These are phyloP conservation scores for Alfaro cultratus DNA, from an alignment of 2,797 vertebrate genomes.

Conservation along the genomic window DNA sequence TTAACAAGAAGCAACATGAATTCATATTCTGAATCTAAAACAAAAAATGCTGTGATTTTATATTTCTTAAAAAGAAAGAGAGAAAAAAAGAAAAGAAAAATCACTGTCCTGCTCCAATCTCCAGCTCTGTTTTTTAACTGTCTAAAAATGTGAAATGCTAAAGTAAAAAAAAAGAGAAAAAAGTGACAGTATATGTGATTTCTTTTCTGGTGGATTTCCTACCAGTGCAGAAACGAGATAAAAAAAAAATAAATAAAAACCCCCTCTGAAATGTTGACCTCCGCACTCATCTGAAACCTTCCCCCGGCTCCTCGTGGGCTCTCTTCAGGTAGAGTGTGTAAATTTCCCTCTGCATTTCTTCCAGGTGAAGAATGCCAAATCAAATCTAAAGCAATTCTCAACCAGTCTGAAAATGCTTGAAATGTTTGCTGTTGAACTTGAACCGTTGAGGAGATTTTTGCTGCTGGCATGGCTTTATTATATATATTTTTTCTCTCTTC, in stretches of 20 bases:
- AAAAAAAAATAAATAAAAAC: slow-evolving; percentile 2
- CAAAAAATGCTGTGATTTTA: neutral
- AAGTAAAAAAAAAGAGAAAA: slow-evolving; percentile 9
- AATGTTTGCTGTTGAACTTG: slow-evolving; percentile 78
- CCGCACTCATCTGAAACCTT: slow-evolving; percentile 57
- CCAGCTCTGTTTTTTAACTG: neutral
- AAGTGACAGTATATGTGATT: slow-evolving; percentile 23
- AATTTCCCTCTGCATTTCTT: slow-evolving; percentile 74
- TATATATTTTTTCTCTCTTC: slow-evolving; percentile 27
- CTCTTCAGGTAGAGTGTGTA: slow-evolving; percentile 67
- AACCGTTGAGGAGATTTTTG: slow-evolving; percentile 65
- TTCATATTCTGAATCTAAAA: neutral
- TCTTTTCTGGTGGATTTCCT: slow-evolving; percentile 39
- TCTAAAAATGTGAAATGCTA: slow-evolving; percentile 32
- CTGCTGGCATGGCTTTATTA: slow-evolving; percentile 64
- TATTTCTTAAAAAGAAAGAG: neutral
- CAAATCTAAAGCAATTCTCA: slow-evolving; percentile 74
- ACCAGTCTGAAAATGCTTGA: slow-evolving; percentile 78
- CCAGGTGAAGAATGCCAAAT: slow-evolving; percentile 73
- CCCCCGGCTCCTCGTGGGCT: slow-evolving; percentile 53
- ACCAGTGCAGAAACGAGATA: neutral
- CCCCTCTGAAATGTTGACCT: slow-evolving; percentile 59
- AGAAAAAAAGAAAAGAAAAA: neutral
- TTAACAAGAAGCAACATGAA: neutral
- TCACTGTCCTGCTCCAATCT: slow-evolving; percentile 5